Percentiles rank a stretch among this genome's conserved stretches.
phyloP scores from a whole-genome alignment of 2,113 vertebrate genomes.

The Cyanoramphus novaezelandiae region DNA sequence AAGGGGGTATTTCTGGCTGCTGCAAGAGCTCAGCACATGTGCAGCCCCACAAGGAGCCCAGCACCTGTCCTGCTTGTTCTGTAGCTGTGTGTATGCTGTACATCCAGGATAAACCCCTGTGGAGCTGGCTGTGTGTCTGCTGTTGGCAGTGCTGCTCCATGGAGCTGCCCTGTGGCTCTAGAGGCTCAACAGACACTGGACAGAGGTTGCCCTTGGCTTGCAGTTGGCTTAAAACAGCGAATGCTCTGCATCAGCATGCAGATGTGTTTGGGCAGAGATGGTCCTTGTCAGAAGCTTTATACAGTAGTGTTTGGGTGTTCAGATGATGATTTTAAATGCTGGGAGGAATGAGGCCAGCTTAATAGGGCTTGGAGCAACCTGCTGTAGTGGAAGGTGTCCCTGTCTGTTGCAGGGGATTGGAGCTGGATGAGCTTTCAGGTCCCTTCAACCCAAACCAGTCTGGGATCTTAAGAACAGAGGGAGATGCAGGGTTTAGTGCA shows the following conservation, averaged over 20 bases:
- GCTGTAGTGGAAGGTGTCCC: background rate
- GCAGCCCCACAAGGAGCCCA: accelerated
- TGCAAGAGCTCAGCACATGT: accelerated
- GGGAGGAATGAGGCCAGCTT: background rate
- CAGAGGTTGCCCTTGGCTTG: background rate
- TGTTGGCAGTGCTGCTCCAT: background rate
- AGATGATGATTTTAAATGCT: accelerated
- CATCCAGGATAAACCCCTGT: background rate
- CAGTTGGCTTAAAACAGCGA: background rate
- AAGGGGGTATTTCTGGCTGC: background rate
- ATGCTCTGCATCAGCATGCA: background rate
- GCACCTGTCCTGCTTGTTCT: background rate
- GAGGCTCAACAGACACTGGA: background rate
- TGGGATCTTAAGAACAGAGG: background rate
- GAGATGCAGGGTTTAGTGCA: background rate
- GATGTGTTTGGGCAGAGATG: background rate
- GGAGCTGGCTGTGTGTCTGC: background rate
- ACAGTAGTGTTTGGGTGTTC: background rate
- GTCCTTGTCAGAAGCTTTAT: background rate
- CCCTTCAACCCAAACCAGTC: background rate
- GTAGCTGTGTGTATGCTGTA: accelerated
- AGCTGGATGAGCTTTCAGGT: background rate
- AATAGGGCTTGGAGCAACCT: background rate
- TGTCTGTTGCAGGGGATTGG: background rate
- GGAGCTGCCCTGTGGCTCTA: background rate